These are phyloP conservation scores for Platycheirus rosarum DNA, from an alignment of 2,888 invertebrate genomes.

Conservation along the genomic window DNA sequence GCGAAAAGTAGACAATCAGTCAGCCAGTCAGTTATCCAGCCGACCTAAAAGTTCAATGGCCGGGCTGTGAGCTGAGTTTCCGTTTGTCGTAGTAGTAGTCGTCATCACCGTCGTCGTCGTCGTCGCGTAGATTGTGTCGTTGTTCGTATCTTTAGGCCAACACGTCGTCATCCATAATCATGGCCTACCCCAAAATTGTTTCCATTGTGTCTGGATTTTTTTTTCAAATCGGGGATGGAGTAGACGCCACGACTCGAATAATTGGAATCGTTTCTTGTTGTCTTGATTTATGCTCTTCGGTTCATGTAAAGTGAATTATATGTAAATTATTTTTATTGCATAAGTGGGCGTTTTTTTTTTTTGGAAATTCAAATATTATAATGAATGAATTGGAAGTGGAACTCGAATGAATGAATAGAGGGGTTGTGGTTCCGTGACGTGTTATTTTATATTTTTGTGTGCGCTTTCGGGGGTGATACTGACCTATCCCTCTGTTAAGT, in stretches of 20 bases:
- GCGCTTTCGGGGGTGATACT: not conserved
- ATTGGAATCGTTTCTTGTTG: constrained; percentile 32
- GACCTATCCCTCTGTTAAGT: constrained; percentile 18
- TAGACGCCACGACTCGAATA: constrained; percentile 53
- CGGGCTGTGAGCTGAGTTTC: constrained; percentile 34
- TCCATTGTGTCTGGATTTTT: constrained; percentile 62
- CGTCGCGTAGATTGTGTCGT: constrained; percentile 61
- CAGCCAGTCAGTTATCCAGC: constrained; percentile 70
- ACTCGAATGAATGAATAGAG: constrained; percentile 47
- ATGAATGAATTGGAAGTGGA: constrained; percentile 46
- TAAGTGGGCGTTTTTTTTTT: constrained; percentile 38
- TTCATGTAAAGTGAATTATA: constrained; percentile 37
- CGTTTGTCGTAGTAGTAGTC: constrained; percentile 48
- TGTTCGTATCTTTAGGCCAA: constrained; percentile 70
- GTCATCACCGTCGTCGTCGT: constrained; percentile 52
- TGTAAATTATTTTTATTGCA: constrained; percentile 48
- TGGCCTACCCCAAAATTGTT: constrained; percentile 72
- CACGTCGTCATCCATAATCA: constrained; percentile 68
- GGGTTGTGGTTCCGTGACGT: not conserved
- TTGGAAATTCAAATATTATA: constrained; percentile 2
- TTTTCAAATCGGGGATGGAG: constrained; percentile 36
- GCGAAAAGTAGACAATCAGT: constrained; percentile 70
- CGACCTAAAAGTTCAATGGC: constrained; percentile 66
- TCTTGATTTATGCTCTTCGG: constrained; percentile 43
- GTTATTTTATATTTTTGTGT: constrained; percentile 9